Base-by-base conservation (phyloP, 92 coral and sea anemone genomes). In the Porites rus region DNA sequence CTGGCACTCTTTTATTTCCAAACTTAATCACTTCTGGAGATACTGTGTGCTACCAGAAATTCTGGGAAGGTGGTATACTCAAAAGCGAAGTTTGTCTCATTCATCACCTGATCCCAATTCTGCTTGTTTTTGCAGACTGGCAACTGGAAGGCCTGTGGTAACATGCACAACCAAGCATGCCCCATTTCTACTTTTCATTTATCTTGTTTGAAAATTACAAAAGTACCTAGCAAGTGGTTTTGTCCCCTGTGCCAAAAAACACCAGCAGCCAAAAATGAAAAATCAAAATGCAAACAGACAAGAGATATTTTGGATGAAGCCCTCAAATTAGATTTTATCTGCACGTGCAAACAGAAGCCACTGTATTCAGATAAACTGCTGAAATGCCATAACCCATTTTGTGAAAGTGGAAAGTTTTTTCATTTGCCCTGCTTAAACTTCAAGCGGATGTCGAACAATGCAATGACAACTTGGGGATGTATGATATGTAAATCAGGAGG, bases 401-500 rank as follows among this genome's bases (percentile, higher is more conserved):
- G 88, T 71, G n/a, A 53, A 76, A 88, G 81, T 75, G 94, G 92
- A 58, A 61, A 67, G 65, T 91, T 88, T 88, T 91, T 88, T 88
- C 94, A 91, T 67, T 72, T 91, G 86, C 60, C 91, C 1, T 91
- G 92, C 43, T 72, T 88, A 20, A 69, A 75, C 51, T 69, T 73
- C 51, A 88, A 88, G 59, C 59, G 88, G 19, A 75, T 67, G 86
- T 92, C 90, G 80, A 92, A 88, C 79, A 88, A 92, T 81, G 82
- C 92, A 31, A 51, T 50, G 20, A 84, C 81, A 84, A 80, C 88
- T 11, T 92, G 90, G 91, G 24, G 51, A 75, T 91, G 92, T 85
- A 70, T 65, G 62, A 74, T 13, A 9, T 83, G 92, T 83, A 78
- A 84, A 77, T 69, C 89, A 81, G 75, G 85, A 20, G 85, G 28